These are phyloP conservation scores for Invenusta paracnida DNA, from an alignment of 2,888 invertebrate genomes.

Conservation along the genomic window DNA sequence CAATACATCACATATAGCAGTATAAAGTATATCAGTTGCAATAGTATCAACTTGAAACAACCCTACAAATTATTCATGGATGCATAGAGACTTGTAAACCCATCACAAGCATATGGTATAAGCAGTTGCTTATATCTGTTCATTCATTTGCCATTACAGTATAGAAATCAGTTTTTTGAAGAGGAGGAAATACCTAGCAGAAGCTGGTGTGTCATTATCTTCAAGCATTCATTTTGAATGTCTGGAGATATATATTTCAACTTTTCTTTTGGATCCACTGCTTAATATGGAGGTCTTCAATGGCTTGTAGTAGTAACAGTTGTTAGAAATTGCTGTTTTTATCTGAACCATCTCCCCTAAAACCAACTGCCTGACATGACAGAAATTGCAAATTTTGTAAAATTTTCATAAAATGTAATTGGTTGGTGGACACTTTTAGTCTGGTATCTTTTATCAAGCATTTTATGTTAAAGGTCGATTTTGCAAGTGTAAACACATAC, in stretches of 20 bases:
- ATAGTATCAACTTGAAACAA: neutral
- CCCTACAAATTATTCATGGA: neutral
- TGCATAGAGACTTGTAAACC: neutral
- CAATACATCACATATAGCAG: neutral
- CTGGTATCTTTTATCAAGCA: neutral
- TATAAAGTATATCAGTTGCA: neutral
- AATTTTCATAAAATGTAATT: neutral
- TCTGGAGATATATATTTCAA: neutral
- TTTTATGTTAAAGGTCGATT: neutral
- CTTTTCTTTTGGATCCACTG: neutral
- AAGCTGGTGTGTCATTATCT: neutral
- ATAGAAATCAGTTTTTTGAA: neutral
- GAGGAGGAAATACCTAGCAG: neutral
- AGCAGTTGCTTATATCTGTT: neutral
- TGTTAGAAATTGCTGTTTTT: neutral
- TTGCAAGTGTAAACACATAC: neutral
- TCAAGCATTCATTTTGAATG: conserved; percentile 7
- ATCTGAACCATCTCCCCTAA: neutral
- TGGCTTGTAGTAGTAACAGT: neutral
- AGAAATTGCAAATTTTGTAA: conserved; percentile 16
- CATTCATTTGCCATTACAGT: neutral
- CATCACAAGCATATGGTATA: conserved; percentile 11
- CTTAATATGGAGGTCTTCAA: neutral
- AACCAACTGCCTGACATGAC: neutral
- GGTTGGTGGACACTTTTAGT: neutral